Evolutionary conservation across 37 sponge, comb jelly and placozoan genomes (phyloP), one percentile per base, ranked within the genome.

Genomic region (Hexactinellida sp.): DNA sequence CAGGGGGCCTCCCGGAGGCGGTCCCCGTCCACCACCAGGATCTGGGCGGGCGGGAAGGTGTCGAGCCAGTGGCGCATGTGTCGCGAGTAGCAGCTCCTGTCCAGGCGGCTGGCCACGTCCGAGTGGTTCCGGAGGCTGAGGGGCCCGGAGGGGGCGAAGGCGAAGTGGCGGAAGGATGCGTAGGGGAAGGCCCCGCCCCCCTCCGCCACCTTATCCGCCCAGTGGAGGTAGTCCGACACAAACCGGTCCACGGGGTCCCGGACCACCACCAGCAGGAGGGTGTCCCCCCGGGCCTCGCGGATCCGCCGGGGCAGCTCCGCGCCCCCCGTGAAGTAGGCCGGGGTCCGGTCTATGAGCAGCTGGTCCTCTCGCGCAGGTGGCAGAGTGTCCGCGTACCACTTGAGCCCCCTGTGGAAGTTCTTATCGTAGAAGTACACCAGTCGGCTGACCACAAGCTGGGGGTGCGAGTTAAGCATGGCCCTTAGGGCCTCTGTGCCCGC

Each of bases 401-500:
- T 83, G 23, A 92, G 25, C 0, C 94, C 94, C 37, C 71, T 85
- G 16, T 32, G 54, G 85, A 87, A 92, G 84, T 92, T 92, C 52
- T 37, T 36, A 54, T 86, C 87, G 87, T 84, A 96, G 86, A 93
- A 94, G 1, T 90, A 24, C 38, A 93, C 96, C 30, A 37, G 52
- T 39, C 36, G 30, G 25, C 91, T 87, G 32, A 87, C 38, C 1
- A 54, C 55, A n/a, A 96, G 84, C 16, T 88, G 3, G 34, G 96
- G 96, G 82, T 96, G 96, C 7, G 38, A 0, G 0, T 82, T 84
- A 0, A 96, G 87, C 89, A 96, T 93, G 37, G 86, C 34, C 5
- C 92, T 84, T 37, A 96, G 83, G 0, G 96, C 96, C 24, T 92
- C 85, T 0, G 96, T 96, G 36, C 96, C 96, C 3, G 91, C 90